Evolutionary conservation across 1,140 invertebrate genomes (phyloP).

Genomic region (Phymastichus coffea): DNA sequence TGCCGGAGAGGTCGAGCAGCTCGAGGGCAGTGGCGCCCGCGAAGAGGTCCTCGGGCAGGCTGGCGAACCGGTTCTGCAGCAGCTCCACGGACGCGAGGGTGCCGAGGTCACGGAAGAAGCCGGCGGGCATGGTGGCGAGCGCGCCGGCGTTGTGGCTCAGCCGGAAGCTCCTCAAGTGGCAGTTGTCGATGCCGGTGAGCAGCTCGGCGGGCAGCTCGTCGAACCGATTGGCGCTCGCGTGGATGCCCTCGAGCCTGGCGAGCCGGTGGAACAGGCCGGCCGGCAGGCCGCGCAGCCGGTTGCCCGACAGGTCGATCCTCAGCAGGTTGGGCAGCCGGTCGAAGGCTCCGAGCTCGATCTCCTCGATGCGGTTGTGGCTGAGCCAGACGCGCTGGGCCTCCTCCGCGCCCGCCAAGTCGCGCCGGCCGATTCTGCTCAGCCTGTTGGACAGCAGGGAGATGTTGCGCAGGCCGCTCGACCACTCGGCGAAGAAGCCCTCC

Average conservation of each 20-base stretch:
- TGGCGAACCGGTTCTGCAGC: slow-evolving; percentile 53
- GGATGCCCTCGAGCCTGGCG: neutral
- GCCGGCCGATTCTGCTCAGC: no score
- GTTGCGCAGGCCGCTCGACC: no score
- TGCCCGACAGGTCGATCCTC: neutral
- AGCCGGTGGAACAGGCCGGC: slow-evolving; percentile 20
- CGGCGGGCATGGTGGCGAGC: slow-evolving; percentile 57
- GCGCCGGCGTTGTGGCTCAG: slow-evolving; percentile 56
- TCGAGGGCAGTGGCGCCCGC: slow-evolving; percentile 7
- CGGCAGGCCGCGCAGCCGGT: slow-evolving; percentile 18
- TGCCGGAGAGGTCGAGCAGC: slow-evolving; percentile 14
- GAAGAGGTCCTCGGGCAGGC: neutral
- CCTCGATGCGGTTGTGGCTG: slow-evolving; percentile 30
- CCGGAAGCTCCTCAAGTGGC: neutral
- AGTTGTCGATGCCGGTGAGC: slow-evolving; percentile 14
- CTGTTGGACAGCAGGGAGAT: no score
- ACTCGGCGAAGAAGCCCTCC: no score
- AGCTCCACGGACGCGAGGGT: slow-evolving; percentile 57
- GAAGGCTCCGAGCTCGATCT: slow-evolving; percentile 30
- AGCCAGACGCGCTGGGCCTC: no score
- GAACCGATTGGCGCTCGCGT: slow-evolving; percentile 11
- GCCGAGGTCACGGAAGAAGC: slow-evolving; percentile 60
- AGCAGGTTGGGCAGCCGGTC: slow-evolving; percentile 27
- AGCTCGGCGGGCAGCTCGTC: slow-evolving; percentile 17
- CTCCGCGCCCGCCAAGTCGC: no score